These are phyloP conservation scores for Archivesica marissinica DNA, from an alignment of 1,140 invertebrate genomes.

Conservation along the genomic window DNA sequence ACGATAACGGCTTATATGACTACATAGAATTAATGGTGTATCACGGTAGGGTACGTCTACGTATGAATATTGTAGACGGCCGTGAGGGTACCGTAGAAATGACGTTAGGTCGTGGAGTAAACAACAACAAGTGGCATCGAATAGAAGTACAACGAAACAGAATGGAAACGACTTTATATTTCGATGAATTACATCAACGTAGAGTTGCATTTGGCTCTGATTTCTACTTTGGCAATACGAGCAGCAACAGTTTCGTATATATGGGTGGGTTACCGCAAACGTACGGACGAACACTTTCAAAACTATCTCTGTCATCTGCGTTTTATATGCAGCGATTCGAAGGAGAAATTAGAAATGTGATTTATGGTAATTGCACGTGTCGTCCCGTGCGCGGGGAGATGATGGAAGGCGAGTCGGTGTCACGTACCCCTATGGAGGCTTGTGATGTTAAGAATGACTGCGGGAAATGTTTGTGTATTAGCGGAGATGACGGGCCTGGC, in stretches of 20 bases:
- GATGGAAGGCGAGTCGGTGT: constrained; percentile 65
- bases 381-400: constrained; percentile 71
- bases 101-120: constrained; percentile 66
- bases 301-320: constrained; percentile 69
- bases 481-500: constrained; percentile 66
- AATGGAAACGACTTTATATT: constrained; percentile 75
- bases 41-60: constrained; percentile 67
- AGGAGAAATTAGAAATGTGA: constrained; percentile 78
- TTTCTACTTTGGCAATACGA: constrained; percentile 70
- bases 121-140: constrained; percentile 78
- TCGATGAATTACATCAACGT: constrained; percentile 72
- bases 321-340: constrained; percentile 64
- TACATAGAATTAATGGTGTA: constrained; percentile 73
- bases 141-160: constrained; percentile 78
- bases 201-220: constrained; percentile 75
- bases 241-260: constrained; percentile 73
- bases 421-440: constrained; percentile 65
- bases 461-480: constrained; percentile 75
- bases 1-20: constrained; percentile 78
- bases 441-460: constrained; percentile 77
- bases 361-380: constrained; percentile 82
- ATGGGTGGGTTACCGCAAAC: constrained; percentile 77
- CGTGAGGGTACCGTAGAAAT: constrained; percentile 72
- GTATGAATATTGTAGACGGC: constrained; percentile 77
- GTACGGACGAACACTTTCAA: constrained; percentile 58